A percentile compares a stretch with the other conserved stretches of the same genome.
Conservation (phyloP, 2,888 invertebrate species). For the Ormia ochracea region DNA sequence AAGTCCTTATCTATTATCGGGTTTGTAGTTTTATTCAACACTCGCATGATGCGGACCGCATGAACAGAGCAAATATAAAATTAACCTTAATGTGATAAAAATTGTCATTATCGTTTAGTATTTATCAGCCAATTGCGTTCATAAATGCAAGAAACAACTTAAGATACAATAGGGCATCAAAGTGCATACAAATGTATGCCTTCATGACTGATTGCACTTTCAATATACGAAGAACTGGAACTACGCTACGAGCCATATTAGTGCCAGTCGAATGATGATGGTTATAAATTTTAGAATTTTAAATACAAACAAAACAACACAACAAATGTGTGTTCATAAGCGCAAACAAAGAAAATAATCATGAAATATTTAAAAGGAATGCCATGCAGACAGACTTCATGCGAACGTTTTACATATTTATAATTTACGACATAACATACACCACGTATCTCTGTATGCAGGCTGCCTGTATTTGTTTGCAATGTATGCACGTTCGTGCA, state of each 20-base stretch:
- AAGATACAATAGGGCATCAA: neutral
- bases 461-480: slow-evolving; percentile 1
- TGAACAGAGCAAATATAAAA: neutral
- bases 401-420: neutral
- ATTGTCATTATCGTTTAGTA: slow-evolving; percentile 28
- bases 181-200: slow-evolving; percentile 19
- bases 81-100: slow-evolving; percentile 30
- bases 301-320: neutral
- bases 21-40: slow-evolving; percentile 4
- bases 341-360: slow-evolving; percentile 49
- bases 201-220: slow-evolving; percentile 41
- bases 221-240: slow-evolving; percentile 16
- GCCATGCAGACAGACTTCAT: neutral
- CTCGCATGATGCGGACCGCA: neutral
- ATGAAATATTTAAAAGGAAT: slow-evolving; percentile 45
- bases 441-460: too few relatives aligned
- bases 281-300: neutral
- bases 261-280: neutral
- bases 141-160: neutral
- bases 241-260: too few relatives aligned
- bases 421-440: neutral
- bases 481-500: neutral
- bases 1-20: neutral
- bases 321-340: neutral
- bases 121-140: slow-evolving; percentile 21